Conservation (phyloP, 2,888 invertebrate species). For the Alsophila aescularia region DNA sequence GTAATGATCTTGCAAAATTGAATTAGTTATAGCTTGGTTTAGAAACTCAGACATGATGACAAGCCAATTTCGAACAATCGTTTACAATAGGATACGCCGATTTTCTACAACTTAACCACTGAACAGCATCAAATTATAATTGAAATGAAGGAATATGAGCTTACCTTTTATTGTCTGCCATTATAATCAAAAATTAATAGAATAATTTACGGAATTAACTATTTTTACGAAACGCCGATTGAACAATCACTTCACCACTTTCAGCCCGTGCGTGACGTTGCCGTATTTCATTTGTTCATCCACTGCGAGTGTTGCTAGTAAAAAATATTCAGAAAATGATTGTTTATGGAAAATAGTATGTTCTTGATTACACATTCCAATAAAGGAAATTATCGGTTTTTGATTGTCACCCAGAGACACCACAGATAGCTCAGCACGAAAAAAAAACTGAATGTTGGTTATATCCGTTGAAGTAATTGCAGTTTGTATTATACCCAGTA, state of each 20-base stretch:
- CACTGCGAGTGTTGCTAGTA: conserved; percentile 59
- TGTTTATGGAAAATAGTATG: conserved; percentile 26
- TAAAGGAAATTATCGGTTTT: conserved; percentile 34
- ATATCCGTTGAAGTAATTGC: no score
- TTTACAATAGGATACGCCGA: conserved; percentile 47
- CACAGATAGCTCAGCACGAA: no score
- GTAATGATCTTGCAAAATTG: conserved; percentile 45
- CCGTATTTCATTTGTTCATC: conserved; percentile 83
- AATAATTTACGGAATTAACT: conserved; percentile 63
- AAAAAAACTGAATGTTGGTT: no score
- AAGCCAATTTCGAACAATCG: conserved; percentile 77
- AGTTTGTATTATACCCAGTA: no score
- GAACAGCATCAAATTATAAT: background rate
- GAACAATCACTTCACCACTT: conserved; percentile 66
- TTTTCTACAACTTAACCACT: conserved; percentile 25
- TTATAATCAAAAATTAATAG: conserved; percentile 67
- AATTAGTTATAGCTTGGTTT: conserved; percentile 43
- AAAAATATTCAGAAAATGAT: conserved; percentile 2
- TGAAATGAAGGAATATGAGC: conserved; percentile 31
- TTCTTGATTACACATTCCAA: background rate
- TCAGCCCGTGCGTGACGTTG: conserved; percentile 80
- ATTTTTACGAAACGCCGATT: conserved; percentile 68
- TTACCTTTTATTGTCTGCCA: conserved; percentile 85
- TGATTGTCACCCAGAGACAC: no score
- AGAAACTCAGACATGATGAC: conserved; percentile 79